Conservation (phyloP, 2,888 invertebrate genomes). For the Opisthograptis luteolata region DNA sequence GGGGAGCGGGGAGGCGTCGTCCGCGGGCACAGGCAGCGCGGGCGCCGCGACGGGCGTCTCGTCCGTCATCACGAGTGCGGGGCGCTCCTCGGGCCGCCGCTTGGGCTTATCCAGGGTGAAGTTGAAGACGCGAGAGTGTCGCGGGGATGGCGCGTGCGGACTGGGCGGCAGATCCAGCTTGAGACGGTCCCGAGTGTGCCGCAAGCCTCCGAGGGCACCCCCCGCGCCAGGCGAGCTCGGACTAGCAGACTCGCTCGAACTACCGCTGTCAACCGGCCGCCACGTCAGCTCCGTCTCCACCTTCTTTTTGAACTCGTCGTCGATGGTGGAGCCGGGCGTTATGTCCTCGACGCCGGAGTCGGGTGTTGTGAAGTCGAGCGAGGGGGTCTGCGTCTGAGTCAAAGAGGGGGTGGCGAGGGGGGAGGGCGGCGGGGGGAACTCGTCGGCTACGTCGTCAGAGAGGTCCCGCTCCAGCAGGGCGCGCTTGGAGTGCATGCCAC, state of each 20-base stretch:
- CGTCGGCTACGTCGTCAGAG: slow-evolving; percentile 51
- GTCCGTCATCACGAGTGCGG: slow-evolving; percentile 73
- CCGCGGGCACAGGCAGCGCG: slow-evolving; percentile 51
- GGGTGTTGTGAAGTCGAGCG: slow-evolving; percentile 82
- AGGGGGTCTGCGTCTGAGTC: slow-evolving; percentile 59
- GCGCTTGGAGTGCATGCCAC: slow-evolving; percentile 77
- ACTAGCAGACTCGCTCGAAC: slow-evolving; percentile 75
- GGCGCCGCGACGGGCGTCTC: slow-evolving; percentile 69
- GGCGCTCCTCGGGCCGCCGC: slow-evolving; percentile 47
- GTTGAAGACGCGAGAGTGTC: slow-evolving; percentile 72
- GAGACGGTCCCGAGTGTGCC: slow-evolving; percentile 89
- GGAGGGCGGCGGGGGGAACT: slow-evolving; percentile 54
- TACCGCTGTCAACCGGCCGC: slow-evolving; percentile 66
- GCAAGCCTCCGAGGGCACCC: slow-evolving; percentile 86
- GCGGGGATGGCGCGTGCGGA: slow-evolving; percentile 74
- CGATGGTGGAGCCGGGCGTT: slow-evolving; percentile 77
- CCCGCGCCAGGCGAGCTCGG: slow-evolving; percentile 69
- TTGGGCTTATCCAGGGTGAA: slow-evolving; percentile 73
- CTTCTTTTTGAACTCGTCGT: slow-evolving; percentile 66
- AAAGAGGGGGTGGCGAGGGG: slow-evolving; percentile 47
- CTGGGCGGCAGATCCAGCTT: slow-evolving; percentile 88
- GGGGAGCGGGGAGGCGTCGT: slow-evolving; percentile 43
- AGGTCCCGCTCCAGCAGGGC: slow-evolving; percentile 54
- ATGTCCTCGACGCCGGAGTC: slow-evolving; percentile 86
- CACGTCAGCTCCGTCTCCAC: slow-evolving; percentile 54